phyloP scores from a whole-genome alignment of 2,113 vertebrate genomes.

The Martes martes region DNA sequence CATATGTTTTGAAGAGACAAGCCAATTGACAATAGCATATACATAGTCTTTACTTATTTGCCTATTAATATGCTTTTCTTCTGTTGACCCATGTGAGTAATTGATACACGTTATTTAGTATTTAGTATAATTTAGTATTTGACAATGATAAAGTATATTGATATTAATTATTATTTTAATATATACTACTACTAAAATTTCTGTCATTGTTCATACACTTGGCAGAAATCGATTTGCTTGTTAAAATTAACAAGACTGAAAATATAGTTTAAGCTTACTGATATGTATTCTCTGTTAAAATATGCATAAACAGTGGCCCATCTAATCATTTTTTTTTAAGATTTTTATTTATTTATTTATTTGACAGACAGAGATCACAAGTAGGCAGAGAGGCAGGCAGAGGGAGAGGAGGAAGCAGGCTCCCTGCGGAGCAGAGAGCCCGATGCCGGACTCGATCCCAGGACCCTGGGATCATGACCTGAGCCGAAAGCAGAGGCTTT shows the following conservation, averaged over 20 bases:
- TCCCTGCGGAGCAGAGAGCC: too few species aligned
- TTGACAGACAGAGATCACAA: too few species aligned
- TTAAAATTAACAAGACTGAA: not conserved
- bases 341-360: too few species aligned
- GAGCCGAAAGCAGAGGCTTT: too few species aligned
- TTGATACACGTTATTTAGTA: not conserved
- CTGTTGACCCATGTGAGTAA: not conserved
- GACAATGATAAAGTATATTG: not conserved
- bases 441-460: too few species aligned
- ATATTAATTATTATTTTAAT: not conserved
- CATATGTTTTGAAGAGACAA: not conserved
- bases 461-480: too few species aligned
- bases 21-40: not conserved
- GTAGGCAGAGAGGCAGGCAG: too few species aligned
- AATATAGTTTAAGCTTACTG: not conserved
- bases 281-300: not conserved
- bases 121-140: not conserved
- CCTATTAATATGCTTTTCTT: not conserved
- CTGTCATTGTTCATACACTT: not conserved
- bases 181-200: not conserved
- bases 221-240: not conserved
- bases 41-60: not conserved
- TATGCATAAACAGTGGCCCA: not conserved
- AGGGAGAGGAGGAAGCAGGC: too few species aligned
- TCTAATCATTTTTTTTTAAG: not conserved